Conservation (phyloP, 2,113 vertebrate genomes). For the Spea bombifrons region DNA sequence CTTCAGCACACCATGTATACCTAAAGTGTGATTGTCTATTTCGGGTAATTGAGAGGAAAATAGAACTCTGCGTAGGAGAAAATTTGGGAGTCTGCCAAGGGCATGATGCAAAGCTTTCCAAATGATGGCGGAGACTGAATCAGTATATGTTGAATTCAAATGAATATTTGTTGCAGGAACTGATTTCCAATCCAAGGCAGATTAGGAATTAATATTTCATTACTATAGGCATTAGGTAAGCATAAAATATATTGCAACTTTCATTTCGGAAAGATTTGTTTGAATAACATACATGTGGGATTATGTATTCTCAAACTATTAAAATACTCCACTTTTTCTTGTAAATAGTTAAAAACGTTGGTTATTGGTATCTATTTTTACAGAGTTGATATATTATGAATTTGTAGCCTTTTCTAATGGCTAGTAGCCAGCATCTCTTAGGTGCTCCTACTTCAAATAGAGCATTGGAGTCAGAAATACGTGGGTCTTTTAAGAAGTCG, state of each 20-base stretch:
- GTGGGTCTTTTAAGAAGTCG: too few species aligned
- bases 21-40: conserved; percentile 67
- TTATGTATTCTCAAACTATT: too few species aligned
- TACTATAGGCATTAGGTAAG: not conserved
- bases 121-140: conserved; percentile 64
- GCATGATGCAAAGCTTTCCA: conserved; percentile 66
- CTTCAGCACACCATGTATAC: conserved; percentile 58
- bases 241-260: not conserved
- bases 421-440: too few species aligned
- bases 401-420: too few species aligned
- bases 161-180: conserved; percentile 55
- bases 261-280: too few species aligned
- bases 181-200: conserved; percentile 50
- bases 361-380: too few species aligned
- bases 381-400: too few species aligned
- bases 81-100: conserved; percentile 65
- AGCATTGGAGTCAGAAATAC: too few species aligned
- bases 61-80: conserved; percentile 65
- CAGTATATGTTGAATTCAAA: conserved; percentile 62
- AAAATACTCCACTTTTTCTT: too few species aligned
- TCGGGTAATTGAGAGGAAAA: conserved; percentile 67
- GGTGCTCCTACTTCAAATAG: too few species aligned
- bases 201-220: not conserved
- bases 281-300: too few species aligned
- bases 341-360: too few species aligned